Evolutionary conservation across 2,888 invertebrate species (phyloP), one percentile per base, ranked within the genome.

Genomic region (Exephanes ischioxanthus): DNA sequence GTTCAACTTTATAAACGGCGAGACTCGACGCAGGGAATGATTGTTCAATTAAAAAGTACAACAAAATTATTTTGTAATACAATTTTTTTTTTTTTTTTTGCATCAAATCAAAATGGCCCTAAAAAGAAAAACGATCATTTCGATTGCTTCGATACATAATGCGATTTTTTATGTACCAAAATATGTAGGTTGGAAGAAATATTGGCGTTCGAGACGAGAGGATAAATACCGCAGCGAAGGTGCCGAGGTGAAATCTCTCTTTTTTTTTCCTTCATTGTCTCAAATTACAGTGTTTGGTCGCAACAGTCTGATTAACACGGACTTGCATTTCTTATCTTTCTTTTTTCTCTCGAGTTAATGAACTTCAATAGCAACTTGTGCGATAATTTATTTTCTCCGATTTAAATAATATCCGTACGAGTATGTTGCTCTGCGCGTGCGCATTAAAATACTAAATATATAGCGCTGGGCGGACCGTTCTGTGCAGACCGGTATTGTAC

Each of bases 351-450:
- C 30, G 16, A 30, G 63, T 26, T 58, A 11, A 26, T 58, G 58
- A 58, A 58, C 26, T 58, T 58, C 3, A 58, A 58, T 58, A 11
- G 11, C 63, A 30, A 63, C 33, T 63, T 2, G 14, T 16, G 4
- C 26, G 58, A 14, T 1, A 4, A 14, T 63, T 33, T 63, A 30
- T 63, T 63, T 63, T 63, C 61, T 33, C 14, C 30, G 16, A 33
- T 63, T 22, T 22, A 58, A 58, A 63, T 63, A 33, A 63, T 30
- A 63, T 30, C 30, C n/a, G 16, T 33, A 30, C 63, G 58, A 9
- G 26, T 3, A 4, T 70, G 30, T 70, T 53, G 33, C n/a, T 11
- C 6, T 33, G 14, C 53, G 19, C 67, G n/a, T 51, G 30, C 26
- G 16, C 61, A 30, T 33, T 22, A 33, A 33, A 37, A 51, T 41